phyloP scores from a whole-genome alignment of 2,888 invertebrate species.

The Rhorus exstirpatorius region DNA sequence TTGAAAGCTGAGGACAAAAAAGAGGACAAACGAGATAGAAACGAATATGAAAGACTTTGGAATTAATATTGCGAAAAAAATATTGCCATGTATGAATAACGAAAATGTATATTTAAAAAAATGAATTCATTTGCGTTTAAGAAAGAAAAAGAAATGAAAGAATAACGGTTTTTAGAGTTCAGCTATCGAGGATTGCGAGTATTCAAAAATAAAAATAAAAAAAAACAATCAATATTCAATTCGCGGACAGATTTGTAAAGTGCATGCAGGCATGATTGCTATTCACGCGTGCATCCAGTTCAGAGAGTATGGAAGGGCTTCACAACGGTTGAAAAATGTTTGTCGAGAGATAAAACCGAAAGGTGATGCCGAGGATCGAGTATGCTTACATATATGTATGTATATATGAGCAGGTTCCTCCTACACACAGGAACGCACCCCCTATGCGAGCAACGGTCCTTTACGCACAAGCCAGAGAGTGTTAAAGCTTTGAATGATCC shows the following conservation, averaged over 20 bases:
- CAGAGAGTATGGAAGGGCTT: not conserved
- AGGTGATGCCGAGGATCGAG: not conserved
- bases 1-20: too few species aligned
- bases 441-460: constrained; percentile 27
- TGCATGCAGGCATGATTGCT: constrained; percentile 1
- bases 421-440: constrained; percentile 28
- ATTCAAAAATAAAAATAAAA: too few species aligned
- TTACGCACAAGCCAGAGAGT: constrained; percentile 14
- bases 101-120: not conserved
- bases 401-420: not conserved
- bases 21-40: too few species aligned
- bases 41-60: too few species aligned
- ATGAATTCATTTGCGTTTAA: too few species aligned
- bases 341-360: constrained; percentile 23
- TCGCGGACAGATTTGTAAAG: not conserved
- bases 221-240: not conserved
- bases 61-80: too few species aligned
- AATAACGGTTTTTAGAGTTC: too few species aligned
- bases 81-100: not conserved
- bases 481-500: constrained; percentile 19
- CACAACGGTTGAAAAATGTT: constrained; percentile 20
- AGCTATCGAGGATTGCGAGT: too few species aligned
- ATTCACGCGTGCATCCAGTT: not conserved
- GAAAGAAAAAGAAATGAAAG: too few species aligned
- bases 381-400: not conserved